phyloP scores from a whole-genome alignment of 2,113 vertebrate genomes.

The Zingel zingel region DNA sequence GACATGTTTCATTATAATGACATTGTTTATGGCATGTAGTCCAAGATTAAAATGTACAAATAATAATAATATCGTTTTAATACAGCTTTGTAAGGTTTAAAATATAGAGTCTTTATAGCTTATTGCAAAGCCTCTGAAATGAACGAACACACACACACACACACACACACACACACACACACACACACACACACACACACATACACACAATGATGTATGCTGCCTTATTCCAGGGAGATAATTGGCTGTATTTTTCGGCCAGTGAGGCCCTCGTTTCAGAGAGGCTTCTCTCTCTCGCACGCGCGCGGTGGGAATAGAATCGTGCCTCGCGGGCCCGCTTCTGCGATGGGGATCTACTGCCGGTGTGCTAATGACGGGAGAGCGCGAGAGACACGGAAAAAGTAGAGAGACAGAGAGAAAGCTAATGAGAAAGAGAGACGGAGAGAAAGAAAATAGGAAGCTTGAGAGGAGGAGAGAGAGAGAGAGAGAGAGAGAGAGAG shows the following conservation, averaged over 20 bases:
- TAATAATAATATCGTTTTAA: background rate
- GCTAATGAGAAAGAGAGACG: conserved; percentile 55
- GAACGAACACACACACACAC: conserved; percentile 8
- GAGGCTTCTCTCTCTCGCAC: conserved; percentile 49
- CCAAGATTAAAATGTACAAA: background rate
- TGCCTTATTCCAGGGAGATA: conserved; percentile 75
- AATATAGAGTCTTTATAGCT: conserved; percentile 1
- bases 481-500: background rate
- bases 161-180: conserved; percentile 5
- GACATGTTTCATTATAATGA: background rate
- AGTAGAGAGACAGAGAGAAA: conserved; percentile 10
- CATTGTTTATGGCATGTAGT: background rate
- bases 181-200: conserved; percentile 36
- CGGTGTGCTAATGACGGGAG: conserved; percentile 82
- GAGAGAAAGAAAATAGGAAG: conserved; percentile 25
- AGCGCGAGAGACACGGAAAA: conserved; percentile 44
- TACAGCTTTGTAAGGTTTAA: conserved; percentile 10
- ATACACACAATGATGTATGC: conserved; percentile 63
- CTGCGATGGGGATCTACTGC: conserved; percentile 68
- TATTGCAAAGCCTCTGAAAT: conserved; percentile 22
- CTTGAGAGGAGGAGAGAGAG: background rate
- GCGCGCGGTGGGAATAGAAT: conserved; percentile 58
- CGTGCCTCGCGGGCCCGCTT: conserved; percentile 75
- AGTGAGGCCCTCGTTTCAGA: conserved; percentile 51
- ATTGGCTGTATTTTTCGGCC: conserved; percentile 73